A percentile compares a stretch with the other conserved stretches of the same genome.
Evolutionary conservation across 1,140 invertebrate species (phyloP).

Genomic region (Semibalanus balanoides): DNA sequence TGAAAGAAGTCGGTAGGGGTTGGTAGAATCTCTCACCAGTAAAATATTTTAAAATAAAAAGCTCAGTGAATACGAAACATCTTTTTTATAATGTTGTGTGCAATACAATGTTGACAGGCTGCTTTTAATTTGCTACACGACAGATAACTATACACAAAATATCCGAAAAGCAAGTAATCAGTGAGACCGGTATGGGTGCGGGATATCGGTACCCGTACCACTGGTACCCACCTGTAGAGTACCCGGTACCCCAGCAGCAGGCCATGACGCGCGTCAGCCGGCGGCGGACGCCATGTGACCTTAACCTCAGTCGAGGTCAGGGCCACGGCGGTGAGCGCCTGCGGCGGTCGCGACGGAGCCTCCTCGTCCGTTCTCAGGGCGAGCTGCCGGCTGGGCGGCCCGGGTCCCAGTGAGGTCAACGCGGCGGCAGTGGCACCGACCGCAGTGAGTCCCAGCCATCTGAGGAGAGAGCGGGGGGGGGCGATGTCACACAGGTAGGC

Average conservation of each 20-base stretch:
- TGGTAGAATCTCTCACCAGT: too few relatives aligned
- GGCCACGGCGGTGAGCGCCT: constrained; percentile 50
- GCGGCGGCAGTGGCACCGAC: not conserved
- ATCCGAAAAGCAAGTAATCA: too few relatives aligned
- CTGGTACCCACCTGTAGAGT: constrained; percentile 29
- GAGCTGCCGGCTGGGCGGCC: constrained; percentile 23
- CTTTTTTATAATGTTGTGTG: too few relatives aligned
- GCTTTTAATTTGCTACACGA: too few relatives aligned
- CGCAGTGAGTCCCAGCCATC: not conserved
- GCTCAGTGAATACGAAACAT: too few relatives aligned
- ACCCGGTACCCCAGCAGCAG: constrained; percentile 55
- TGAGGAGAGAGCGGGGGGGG: not conserved
- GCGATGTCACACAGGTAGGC: not conserved
- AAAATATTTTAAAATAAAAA: too few relatives aligned
- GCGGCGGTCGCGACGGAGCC: constrained; percentile 52
- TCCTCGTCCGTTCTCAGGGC: constrained; percentile 18
- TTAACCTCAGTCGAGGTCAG: constrained; percentile 58
- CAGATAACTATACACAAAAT: too few relatives aligned
- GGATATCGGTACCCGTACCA: too few relatives aligned
- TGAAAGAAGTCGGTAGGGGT: too few relatives aligned
- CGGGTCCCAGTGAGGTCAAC: constrained; percentile 25
- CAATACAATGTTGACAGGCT: too few relatives aligned
- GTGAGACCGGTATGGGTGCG: too few relatives aligned
- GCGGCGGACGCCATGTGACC: constrained; percentile 57
- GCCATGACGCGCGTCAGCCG: constrained; percentile 50